Evolutionary conservation across 2,888 invertebrate genomes (phyloP), one percentile per base, ranked within the genome.

Genomic region (Reticulitermes lucifugus): DNA sequence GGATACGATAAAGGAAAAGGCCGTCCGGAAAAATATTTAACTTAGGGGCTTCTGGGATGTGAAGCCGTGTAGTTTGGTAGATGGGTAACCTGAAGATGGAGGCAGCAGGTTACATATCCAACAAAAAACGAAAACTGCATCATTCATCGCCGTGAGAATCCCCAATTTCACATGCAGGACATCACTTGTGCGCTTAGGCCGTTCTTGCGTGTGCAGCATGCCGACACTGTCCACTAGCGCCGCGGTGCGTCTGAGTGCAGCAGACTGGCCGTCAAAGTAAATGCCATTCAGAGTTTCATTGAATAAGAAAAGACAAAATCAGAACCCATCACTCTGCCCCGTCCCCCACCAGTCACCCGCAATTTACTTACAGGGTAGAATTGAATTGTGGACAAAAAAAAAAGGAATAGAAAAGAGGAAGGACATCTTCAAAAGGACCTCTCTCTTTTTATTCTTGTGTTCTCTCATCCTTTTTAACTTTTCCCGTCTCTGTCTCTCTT

Each of bases 221-320:
- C 65, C 65, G n/a, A 18, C 65, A 25, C 25, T 35, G 41, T 18
- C 35, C 41, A 29, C 73, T 70, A 73, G 73, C 77, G 77, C 77
- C 77, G 46, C 77, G 77, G 46, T 46, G 77, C 77, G 77, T 46
- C 43, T 81, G 81, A 43, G 43, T 81, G 65, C 70, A 46, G n/a
- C 21, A 22, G 77, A 35, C 46, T 77, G 18, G 43, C 73, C 81
- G 85, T 86, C 86, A 86, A 86, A 86, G 86, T 85, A 86, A 86
- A 86, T 86, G 86, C 85, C 84, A 86, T 86, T 86, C 86, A 86
- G 83, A 85, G 86, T 86, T 86, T 86, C 86, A 86, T 86, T 86
- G 86, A 86, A 86, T 86, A 86, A 86, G 86, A 86, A 86, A 86
- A 86, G 86, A 86, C 86, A 86, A 84, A 86, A 84, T 86, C 84